phyloP scores from a whole-genome alignment of 2,888 invertebrate species.

The Linnaemya vulpina region DNA sequence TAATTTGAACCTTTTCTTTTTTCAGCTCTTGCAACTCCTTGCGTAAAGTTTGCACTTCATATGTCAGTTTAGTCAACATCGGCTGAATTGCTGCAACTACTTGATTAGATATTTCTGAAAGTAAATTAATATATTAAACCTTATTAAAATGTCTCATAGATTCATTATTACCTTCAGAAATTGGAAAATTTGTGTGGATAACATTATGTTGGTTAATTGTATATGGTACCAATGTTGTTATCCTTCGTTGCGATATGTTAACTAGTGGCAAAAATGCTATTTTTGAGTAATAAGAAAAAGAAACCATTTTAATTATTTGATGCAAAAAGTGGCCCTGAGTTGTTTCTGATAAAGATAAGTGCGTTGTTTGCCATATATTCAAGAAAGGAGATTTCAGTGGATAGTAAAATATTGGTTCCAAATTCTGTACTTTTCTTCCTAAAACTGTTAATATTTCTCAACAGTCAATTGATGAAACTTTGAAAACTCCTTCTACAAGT shows the following conservation, averaged over 20 bases:
- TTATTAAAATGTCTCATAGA: constrained; percentile 17
- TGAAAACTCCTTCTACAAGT: constrained; percentile 47
- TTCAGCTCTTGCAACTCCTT: constrained; percentile 34
- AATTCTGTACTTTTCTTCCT: constrained; percentile 43
- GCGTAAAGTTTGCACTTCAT: constrained; percentile 14
- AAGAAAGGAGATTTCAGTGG: constrained; percentile 52
- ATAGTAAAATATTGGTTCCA: constrained; percentile 50
- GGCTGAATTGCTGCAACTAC: constrained; percentile 1
- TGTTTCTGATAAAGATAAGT: constrained; percentile 39
- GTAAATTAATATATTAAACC: constrained; percentile 18
- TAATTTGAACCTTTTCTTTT: constrained; percentile 42
- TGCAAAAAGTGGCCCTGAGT: constrained; percentile 36
- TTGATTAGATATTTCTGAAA: constrained; percentile 39
- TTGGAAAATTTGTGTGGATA: constrained; percentile 11
- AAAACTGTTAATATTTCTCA: constrained; percentile 19
- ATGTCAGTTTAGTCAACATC: no score
- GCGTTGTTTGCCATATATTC: constrained; percentile 39
- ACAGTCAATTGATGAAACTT: constrained; percentile 40
- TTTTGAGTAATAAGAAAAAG: not conserved
- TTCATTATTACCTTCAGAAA: constrained; percentile 44
- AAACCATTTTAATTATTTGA: not conserved
- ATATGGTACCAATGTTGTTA: constrained; percentile 17
- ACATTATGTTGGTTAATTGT: constrained; percentile 25
- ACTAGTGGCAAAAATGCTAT: constrained; percentile 31
- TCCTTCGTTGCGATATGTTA: constrained; percentile 5